These are phyloP conservation scores for Drosophila lowei DNA, from an alignment of 1,140 invertebrate genomes.

Conservation along the genomic window DNA sequence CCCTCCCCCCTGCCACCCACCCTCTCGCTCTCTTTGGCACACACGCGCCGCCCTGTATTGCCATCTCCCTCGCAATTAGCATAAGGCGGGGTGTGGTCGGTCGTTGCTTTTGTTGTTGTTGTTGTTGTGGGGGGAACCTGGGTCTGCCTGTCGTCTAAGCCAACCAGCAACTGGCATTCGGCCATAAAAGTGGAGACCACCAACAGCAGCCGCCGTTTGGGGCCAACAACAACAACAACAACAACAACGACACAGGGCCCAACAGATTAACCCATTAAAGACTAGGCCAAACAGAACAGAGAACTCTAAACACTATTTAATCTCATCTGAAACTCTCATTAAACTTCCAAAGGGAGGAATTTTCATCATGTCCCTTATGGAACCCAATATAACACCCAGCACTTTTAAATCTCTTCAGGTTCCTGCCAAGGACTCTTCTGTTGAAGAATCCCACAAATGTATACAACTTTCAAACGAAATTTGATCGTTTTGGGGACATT, in stretches of 20 bases:
- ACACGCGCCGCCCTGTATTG: conserved; percentile 3
- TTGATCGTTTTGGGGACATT: conserved; percentile 9
- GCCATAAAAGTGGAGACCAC: conserved; percentile 74
- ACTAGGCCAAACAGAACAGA: no score
- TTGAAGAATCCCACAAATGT: neutral
- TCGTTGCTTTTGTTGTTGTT: no score
- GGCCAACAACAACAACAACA: neutral
- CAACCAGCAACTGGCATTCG: conserved; percentile 68
- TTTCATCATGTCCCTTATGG: no score
- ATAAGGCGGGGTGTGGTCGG: conserved; percentile 69
- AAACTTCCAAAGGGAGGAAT: no score
- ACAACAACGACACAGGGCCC: conserved; percentile 20
- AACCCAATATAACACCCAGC: no score
- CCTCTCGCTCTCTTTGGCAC: no score
- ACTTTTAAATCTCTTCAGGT: no score
- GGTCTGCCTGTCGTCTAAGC: conserved; percentile 32
- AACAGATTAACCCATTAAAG: conserved; percentile 25
- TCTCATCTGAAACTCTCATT: no score
- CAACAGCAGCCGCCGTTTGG: conserved; percentile 55
- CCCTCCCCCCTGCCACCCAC: conserved; percentile 5
- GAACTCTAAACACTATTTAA: no score
- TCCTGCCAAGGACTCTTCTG: no score
- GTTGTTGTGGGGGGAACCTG: no score
- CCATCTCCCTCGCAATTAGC: conserved; percentile 74
- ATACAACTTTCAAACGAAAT: neutral